These are phyloP conservation scores for Tragelaphus strepsiceros DNA, from an alignment of 2,113 vertebrate genomes.

Conservation along the genomic window DNA sequence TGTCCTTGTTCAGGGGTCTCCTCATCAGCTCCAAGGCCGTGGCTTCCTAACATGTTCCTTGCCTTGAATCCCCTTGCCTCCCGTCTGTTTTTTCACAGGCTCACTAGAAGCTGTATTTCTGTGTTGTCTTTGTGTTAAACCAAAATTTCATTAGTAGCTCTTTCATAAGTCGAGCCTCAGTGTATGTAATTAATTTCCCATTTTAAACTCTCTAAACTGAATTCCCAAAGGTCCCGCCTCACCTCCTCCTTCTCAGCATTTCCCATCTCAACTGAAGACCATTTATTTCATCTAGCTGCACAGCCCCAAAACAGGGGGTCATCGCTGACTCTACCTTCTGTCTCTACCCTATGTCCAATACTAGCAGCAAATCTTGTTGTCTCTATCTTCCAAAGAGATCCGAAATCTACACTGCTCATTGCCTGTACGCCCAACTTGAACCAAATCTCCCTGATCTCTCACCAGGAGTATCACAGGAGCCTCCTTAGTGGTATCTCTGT, in stretches of 20 bases:
- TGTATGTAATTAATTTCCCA: background rate
- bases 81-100: background rate
- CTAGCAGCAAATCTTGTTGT: background rate
- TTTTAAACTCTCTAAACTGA: background rate
- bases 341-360: background rate
- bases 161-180: background rate
- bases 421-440: background rate
- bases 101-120: background rate
- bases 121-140: background rate
- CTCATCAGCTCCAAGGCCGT: background rate
- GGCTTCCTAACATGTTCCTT: background rate
- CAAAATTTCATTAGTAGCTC: background rate
- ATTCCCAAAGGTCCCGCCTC: background rate
- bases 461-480: background rate
- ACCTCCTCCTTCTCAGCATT: background rate
- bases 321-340: background rate
- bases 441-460: background rate
- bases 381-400: background rate
- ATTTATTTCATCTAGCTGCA: background rate
- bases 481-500: background rate
- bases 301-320: background rate
- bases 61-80: background rate
- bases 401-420: background rate
- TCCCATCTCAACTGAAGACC: background rate
- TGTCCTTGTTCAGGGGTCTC: background rate